A percentile compares a stretch with the other conserved stretches of the same genome.
phyloP scores from a whole-genome alignment of 1,140 invertebrate species.

The Drosophila ogumai region DNA sequence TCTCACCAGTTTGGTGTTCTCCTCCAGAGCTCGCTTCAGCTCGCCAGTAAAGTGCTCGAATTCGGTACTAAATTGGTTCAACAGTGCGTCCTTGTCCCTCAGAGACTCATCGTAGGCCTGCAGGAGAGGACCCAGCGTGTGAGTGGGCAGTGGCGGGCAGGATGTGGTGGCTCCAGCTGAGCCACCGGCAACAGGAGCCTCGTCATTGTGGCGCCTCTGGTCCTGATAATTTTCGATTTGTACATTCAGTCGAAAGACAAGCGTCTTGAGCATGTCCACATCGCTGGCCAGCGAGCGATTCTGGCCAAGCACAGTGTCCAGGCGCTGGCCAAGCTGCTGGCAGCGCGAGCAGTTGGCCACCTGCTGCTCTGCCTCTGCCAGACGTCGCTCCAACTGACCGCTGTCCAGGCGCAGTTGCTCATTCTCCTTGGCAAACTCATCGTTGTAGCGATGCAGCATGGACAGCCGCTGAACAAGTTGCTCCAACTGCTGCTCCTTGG shows the following conservation, averaged over 20 bases:
- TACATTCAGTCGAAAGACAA: slow-evolving; percentile 88
- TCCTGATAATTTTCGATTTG: slow-evolving; percentile 89
- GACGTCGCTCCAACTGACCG: slow-evolving; percentile 55
- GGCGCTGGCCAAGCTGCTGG: slow-evolving; percentile 74
- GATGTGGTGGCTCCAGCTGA: neutral
- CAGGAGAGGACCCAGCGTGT: slow-evolving; percentile 87
- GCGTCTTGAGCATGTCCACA: slow-evolving; percentile 88
- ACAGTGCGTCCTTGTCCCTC: slow-evolving; percentile 88
- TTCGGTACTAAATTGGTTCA: slow-evolving; percentile 87
- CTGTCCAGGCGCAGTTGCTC: slow-evolving; percentile 62
- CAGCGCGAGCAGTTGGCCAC: slow-evolving; percentile 77
- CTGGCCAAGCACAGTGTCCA: slow-evolving; percentile 83
- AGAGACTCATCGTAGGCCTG: slow-evolving; percentile 89
- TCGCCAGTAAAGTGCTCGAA: slow-evolving; percentile 87
- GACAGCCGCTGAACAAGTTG: slow-evolving; percentile 73
- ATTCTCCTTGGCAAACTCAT: slow-evolving; percentile 79
- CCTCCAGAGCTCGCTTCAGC: slow-evolving; percentile 87
- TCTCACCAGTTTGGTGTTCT: slow-evolving; percentile 86
- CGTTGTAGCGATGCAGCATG: slow-evolving; percentile 77
- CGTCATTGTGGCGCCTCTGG: slow-evolving; percentile 63
- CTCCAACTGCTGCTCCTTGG: slow-evolving; percentile 83
- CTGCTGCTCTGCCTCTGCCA: slow-evolving; percentile 49
- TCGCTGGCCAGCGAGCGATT: slow-evolving; percentile 87
- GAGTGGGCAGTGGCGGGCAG: slow-evolving; percentile 49
- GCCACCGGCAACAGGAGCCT: slow-evolving; percentile 21